Conservation (phyloP, 1,140 invertebrate species). For the Anastrepha obliqua region DNA sequence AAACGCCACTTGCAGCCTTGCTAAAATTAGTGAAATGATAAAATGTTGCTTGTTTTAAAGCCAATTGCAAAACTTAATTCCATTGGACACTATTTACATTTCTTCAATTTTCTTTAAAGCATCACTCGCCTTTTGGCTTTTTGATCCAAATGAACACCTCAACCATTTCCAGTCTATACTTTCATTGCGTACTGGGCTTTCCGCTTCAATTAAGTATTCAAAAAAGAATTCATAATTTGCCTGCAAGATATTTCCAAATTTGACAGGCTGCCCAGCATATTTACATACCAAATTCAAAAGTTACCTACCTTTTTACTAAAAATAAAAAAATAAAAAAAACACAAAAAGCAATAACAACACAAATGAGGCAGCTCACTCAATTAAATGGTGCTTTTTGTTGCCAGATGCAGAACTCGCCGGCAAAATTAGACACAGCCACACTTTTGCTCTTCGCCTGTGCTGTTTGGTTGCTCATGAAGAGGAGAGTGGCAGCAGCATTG, state of each 20-base stretch:
- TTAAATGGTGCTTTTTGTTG: not conserved
- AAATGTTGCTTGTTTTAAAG: too few species aligned
- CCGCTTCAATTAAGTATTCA: not conserved
- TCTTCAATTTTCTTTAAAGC: too few species aligned
- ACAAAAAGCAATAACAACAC: not conserved
- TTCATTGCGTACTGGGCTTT: too few species aligned
- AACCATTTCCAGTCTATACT: too few species aligned
- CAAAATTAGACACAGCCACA: not conserved
- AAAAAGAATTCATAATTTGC: not conserved
- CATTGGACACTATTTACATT: too few species aligned
- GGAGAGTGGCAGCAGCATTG: not conserved
- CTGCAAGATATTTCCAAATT: not conserved
- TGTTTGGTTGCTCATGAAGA: not conserved
- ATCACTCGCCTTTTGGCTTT: too few species aligned
- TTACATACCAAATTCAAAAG: not conserved
- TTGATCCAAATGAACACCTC: too few species aligned
- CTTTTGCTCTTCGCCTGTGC: not conserved
- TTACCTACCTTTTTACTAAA: not conserved
- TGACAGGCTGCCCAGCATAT: not conserved
- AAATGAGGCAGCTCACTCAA: not conserved
- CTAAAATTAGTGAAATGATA: too few species aligned
- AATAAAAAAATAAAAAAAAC: not conserved
- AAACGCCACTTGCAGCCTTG: too few species aligned
- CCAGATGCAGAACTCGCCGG: not conserved
- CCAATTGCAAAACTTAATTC: too few species aligned